Evolutionary conservation across 2,113 vertebrate species (phyloP).

Genomic region (Herpetotheres cachinnans): DNA sequence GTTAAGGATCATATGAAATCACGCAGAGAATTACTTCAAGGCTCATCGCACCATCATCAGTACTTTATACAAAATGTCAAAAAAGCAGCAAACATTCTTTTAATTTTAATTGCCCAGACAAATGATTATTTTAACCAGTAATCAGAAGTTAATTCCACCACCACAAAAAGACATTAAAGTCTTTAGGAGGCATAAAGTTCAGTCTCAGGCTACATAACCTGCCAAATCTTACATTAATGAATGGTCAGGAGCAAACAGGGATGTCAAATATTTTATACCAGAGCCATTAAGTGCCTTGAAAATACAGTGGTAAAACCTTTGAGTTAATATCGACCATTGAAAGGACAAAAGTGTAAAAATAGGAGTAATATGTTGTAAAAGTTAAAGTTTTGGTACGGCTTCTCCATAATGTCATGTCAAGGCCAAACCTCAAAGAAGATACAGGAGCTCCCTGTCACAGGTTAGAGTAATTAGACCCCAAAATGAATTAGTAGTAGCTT

Average conservation of each 20-base stretch:
- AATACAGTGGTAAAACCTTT: background rate
- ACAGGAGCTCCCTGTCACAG: background rate
- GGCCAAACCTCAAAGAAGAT: background rate
- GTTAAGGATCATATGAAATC: background rate
- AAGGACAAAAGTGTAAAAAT: background rate
- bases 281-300: constrained; percentile 1
- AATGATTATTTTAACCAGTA: background rate
- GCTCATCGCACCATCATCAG: background rate
- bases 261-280: background rate
- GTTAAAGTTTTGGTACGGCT: background rate
- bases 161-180: background rate
- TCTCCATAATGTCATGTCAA: background rate
- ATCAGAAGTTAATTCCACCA: background rate
- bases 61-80: background rate
- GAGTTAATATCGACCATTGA: background rate
- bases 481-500: background rate
- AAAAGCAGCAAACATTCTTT: background rate
- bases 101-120: background rate
- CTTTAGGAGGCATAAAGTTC: background rate
- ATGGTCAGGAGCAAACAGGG: background rate
- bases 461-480: background rate
- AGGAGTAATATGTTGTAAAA: background rate
- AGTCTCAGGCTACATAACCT: background rate
- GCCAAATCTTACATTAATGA: constrained; percentile 1
- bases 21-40: background rate